Evolutionary conservation across 92 coral and sea anemone species (phyloP), one percentile per base, ranked within the genome.

Genomic region (Palythoa heliodiscus): DNA sequence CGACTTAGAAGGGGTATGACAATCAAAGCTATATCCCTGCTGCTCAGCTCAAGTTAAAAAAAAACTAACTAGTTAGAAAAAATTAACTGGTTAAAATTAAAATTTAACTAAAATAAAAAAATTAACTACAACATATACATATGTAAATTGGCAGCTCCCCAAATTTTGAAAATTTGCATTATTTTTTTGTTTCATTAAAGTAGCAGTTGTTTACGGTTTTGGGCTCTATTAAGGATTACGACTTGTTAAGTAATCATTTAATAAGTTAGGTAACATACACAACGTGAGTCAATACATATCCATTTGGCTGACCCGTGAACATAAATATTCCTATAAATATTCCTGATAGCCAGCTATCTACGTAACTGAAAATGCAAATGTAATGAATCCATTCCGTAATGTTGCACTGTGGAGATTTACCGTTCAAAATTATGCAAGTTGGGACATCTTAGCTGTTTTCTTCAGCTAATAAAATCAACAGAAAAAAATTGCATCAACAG

Each of bases 1-100:
- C 47, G 93, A 78, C 86, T 87, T 20, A 90, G 75, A 77, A 83
- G 71, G 11, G 87, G 88, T 12, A 87, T 90, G 77, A 73, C 91
- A 5, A 71, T 88, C 7, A 73, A 88, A 83, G 85, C 93, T 35
- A 24, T 91, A 70, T 67, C 93, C 35, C 50, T 78, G 72, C 74
- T 91, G 13, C 67, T 91, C 60, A 86, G 91, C 73, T 57, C n/a
- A n/a, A n/a, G n/a, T n/a, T n/a, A n/a, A n/a, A n/a, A n/a, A n/a
- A n/a, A n/a, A n/a, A n/a, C n/a, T n/a, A n/a, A n/a, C n/a, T n/a
- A n/a, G n/a, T n/a, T n/a, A n/a, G n/a, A n/a, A n/a, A n/a, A n/a
- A n/a, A n/a, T n/a, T n/a, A n/a, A n/a, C n/a, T n/a, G n/a, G n/a
- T n/a, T n/a, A n/a, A n/a, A n/a, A n/a, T n/a, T n/a, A n/a, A n/a